These are phyloP conservation scores for Oscheius sp. DNA, from an alignment of 2,888 invertebrate species.

Conservation along the genomic window DNA sequence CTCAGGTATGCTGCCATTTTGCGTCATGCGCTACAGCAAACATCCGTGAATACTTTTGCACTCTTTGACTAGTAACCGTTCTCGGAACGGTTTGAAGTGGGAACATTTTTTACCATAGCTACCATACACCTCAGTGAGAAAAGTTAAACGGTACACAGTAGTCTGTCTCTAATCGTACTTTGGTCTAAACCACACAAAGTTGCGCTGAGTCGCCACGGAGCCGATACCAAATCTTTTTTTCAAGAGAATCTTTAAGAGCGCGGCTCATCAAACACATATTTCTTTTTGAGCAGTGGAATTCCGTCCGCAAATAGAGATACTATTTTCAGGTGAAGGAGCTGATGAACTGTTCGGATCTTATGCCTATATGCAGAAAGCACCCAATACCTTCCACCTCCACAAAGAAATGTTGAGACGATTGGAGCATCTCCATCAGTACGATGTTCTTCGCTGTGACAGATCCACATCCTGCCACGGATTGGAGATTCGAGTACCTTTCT, in stretches of 20 bases:
- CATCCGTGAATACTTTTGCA: conserved; percentile 23
- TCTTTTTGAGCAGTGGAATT: conserved; percentile 24
- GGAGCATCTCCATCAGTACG: conserved; percentile 71
- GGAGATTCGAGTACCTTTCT: conserved; percentile 72
- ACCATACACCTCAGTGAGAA: not conserved
- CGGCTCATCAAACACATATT: conserved; percentile 34
- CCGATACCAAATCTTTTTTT: conserved; percentile 22
- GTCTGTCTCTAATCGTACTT: conserved; percentile 3
- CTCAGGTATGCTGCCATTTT: conserved; percentile 54
- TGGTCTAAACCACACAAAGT: conserved; percentile 24
- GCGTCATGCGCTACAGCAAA: conserved; percentile 29
- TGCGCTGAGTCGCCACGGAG: conserved; percentile 26
- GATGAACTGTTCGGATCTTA: conserved; percentile 73
- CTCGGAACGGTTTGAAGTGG: too few species aligned
- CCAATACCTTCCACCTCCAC: conserved; percentile 69
- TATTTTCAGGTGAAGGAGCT: conserved; percentile 68
- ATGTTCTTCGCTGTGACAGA: conserved; percentile 68
- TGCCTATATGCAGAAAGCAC: conserved; percentile 72
- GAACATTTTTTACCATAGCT: not conserved
- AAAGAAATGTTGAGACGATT: conserved; percentile 69
- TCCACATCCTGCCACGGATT: conserved; percentile 72
- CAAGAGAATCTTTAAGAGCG: conserved; percentile 24
- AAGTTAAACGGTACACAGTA: not conserved
- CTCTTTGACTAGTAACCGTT: not conserved
- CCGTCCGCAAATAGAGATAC: conserved; percentile 15